A percentile compares a stretch with the other conserved stretches of the same genome.
phyloP scores from a whole-genome alignment of 2,888 invertebrate genomes.

The Melanotus villosus region DNA sequence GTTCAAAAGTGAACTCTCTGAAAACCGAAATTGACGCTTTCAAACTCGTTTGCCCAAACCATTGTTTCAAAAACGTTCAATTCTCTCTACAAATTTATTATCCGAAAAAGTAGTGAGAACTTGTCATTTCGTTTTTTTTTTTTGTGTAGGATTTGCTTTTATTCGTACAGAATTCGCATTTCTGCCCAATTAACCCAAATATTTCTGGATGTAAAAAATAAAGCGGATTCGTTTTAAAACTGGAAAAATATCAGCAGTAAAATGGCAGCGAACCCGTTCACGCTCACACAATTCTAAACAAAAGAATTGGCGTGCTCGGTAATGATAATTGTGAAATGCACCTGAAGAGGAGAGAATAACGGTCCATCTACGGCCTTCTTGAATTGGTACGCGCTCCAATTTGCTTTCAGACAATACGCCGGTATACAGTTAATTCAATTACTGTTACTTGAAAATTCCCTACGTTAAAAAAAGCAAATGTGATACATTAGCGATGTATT shows the following conservation, averaged over 20 bases:
- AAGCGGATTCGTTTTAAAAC: neutral
- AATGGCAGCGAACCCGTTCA: conserved; percentile 1
- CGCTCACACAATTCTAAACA: conserved; percentile 23
- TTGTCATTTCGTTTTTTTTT: neutral
- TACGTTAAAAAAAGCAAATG: too few relatives aligned
- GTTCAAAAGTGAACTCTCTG: too few relatives aligned
- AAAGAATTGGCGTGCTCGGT: conserved; percentile 11
- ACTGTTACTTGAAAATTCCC: too few relatives aligned
- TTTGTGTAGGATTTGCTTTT: too few relatives aligned
- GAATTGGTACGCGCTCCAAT: conserved; percentile 24
- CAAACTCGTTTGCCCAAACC: too few relatives aligned
- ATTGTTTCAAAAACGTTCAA: neutral
- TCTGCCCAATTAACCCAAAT: conserved; percentile 18
- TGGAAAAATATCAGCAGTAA: neutral
- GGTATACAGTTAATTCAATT: conserved; percentile 14
- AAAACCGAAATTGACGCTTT: too few relatives aligned
- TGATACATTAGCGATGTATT: too few relatives aligned
- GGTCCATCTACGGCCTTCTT: conserved; percentile 11
- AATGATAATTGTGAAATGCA: conserved; percentile 22
- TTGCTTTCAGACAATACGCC: conserved; percentile 3
- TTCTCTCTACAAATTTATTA: neutral
- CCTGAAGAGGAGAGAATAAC: conserved; percentile 7
- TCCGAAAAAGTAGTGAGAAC: neutral
- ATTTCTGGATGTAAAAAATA: neutral
- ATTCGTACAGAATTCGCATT: neutral